phyloP scores from a whole-genome alignment of 2,113 vertebrate species.

The Bufo gargarizans region DNA sequence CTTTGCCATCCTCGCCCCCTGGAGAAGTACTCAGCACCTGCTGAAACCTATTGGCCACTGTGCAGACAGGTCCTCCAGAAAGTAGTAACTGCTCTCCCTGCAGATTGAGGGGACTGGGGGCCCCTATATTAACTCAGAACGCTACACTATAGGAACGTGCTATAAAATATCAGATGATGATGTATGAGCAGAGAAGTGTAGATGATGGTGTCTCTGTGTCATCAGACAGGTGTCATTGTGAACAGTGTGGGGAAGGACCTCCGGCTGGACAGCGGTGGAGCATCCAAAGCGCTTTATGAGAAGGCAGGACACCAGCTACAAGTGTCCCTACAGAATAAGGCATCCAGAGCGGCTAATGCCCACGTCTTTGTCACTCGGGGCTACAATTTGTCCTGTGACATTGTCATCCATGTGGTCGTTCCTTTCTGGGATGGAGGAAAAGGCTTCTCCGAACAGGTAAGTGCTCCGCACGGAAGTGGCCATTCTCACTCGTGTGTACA shows the following conservation, averaged over 20 bases:
- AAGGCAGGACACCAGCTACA: slow-evolving; percentile 79
- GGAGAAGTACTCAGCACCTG: no score
- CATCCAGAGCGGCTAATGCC: slow-evolving; percentile 55
- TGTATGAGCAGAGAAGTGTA: background rate
- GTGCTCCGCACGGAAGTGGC: no score
- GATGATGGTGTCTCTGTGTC: background rate
- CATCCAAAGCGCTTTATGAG: slow-evolving; percentile 77
- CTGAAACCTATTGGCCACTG: no score
- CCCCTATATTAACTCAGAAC: no score
- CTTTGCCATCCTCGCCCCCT: no score
- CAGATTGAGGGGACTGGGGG: no score
- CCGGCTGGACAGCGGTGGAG: slow-evolving; percentile 68
- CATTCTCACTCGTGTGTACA: no score
- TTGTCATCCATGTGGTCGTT: slow-evolving; percentile 76
- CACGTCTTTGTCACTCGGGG: slow-evolving; percentile 74
- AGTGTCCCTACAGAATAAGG: slow-evolving; percentile 57
- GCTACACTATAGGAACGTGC: no score
- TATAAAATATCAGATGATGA: no score
- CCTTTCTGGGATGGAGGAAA: slow-evolving; percentile 65
- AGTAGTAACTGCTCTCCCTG: no score
- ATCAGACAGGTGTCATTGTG: slow-evolving; percentile 79
- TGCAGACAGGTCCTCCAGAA: no score
- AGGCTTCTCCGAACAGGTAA: slow-evolving; percentile 71
- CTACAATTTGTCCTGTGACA: slow-evolving; percentile 70
- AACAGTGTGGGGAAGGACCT: slow-evolving; percentile 75